Evolutionary conservation across 2,113 vertebrate species (phyloP).

Genomic region (Anoplopoma fimbria): DNA sequence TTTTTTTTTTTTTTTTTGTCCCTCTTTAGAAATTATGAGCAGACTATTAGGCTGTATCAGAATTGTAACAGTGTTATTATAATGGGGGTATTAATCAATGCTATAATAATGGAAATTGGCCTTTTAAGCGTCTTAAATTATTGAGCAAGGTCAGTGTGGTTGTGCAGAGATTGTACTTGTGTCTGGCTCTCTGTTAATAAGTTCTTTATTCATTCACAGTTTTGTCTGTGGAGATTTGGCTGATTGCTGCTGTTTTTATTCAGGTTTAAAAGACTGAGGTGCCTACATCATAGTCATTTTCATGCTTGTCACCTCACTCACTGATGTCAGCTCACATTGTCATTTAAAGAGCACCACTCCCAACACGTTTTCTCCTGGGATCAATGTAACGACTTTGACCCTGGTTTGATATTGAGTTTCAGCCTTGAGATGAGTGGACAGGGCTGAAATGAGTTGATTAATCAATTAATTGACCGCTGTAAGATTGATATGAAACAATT

Average conservation of each 20-base stretch:
- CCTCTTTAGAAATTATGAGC: neutral
- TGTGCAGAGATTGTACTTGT: constrained; percentile 1
- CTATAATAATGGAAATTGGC: constrained; percentile 10
- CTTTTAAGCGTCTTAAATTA: neutral
- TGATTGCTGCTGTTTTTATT: constrained; percentile 14
- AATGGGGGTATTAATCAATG: constrained; percentile 21
- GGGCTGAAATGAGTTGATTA: neutral
- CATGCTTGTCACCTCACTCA: constrained; percentile 42
- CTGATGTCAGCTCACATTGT: constrained; percentile 57
- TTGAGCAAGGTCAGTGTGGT: constrained; percentile 13
- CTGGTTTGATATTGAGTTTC: neutral
- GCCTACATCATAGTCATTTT: constrained; percentile 35
- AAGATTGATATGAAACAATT: neutral
- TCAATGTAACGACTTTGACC: constrained; percentile 22
- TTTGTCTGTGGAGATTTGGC: constrained; percentile 4
- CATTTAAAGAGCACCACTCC: constrained; percentile 61
- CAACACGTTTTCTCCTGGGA: constrained; percentile 17
- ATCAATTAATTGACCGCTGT: neutral
- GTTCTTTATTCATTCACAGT: constrained; percentile 19
- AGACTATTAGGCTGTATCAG: neutral
- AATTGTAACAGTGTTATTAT: constrained; percentile 30
- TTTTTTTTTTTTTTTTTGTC: neutral
- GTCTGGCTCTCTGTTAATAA: constrained; percentile 1
- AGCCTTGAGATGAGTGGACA: neutral
- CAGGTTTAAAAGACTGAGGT: constrained; percentile 12